Evolutionary conservation across 2,113 vertebrate genomes (phyloP).

Genomic region (Prionailurus bengalensis): DNA sequence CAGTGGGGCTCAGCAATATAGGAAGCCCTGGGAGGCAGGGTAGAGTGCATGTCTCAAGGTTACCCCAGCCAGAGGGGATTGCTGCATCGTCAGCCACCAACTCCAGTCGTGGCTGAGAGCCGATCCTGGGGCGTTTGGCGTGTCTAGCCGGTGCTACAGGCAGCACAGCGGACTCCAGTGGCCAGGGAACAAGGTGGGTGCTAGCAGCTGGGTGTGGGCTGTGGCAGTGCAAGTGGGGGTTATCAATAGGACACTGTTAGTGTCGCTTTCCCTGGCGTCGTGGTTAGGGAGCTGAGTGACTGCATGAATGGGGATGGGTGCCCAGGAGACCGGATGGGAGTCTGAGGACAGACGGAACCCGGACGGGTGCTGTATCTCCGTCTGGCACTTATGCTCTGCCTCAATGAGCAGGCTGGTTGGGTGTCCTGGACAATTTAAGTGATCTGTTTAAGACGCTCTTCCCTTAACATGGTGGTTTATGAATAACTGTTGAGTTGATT

Average conservation of each 20-base stretch:
- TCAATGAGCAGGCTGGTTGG: neutral
- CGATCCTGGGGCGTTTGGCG: neutral
- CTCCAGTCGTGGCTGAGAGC: too few species aligned
- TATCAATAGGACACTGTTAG: neutral
- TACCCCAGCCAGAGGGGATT: neutral
- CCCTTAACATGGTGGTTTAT: neutral
- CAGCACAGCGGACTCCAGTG: neutral
- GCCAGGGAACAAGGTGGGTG: neutral
- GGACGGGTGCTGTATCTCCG: neutral
- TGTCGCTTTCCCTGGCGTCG: neutral
- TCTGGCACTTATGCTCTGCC: slow-evolving; percentile 7
- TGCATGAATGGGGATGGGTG: neutral
- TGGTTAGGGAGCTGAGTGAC: neutral
- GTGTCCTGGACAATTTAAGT: neutral
- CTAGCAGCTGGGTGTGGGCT: neutral
- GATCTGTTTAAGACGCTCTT: slow-evolving; percentile 7
- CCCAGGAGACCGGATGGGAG: neutral
- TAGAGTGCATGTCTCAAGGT: neutral
- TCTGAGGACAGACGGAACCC: neutral
- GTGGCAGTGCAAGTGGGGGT: accelerated
- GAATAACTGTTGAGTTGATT: neutral
- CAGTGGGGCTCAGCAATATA: neutral
- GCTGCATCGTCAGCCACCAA: neutral
- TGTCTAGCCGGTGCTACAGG: too few species aligned
- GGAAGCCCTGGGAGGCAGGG: too few species aligned